Evolutionary conservation across 2,113 vertebrate species (phyloP).

Genomic region (Phaetusa simplex): DNA sequence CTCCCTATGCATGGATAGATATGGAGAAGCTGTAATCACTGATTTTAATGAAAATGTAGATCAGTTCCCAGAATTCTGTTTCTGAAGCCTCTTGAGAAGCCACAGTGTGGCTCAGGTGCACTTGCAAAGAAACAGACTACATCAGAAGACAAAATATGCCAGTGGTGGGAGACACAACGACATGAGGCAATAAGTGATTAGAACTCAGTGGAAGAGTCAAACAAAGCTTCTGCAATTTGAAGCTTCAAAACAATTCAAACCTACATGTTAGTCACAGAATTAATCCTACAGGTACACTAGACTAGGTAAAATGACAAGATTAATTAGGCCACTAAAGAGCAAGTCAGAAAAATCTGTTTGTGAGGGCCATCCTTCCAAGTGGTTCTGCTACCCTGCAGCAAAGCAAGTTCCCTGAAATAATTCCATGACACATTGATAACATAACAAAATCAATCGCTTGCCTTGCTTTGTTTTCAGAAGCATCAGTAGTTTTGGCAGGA

Average conservation of each 20-base stretch:
- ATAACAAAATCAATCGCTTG: not conserved
- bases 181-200: not conserved
- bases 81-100: not conserved
- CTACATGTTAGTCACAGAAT: not conserved
- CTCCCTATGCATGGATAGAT: not conserved
- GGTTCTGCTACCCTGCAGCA: not conserved
- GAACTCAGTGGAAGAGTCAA: not conserved
- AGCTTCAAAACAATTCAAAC: not conserved
- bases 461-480: constrained; percentile 20
- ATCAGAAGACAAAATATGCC: not conserved
- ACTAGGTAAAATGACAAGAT: not conserved
- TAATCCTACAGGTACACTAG: not conserved
- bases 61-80: not conserved
- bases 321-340: not conserved
- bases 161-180: not conserved
- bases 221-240: not conserved
- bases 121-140: not conserved
- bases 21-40: not conserved
- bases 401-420: not conserved
- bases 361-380: not conserved
- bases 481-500: not conserved
- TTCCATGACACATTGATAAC: not conserved
- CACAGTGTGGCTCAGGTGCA: not conserved
- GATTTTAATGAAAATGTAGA: not conserved
- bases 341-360: not conserved